A percentile compares a stretch with the other conserved stretches of the same genome.
phyloP scores from a whole-genome alignment of 2,113 vertebrate genomes.

The Hiodon alosoides region DNA sequence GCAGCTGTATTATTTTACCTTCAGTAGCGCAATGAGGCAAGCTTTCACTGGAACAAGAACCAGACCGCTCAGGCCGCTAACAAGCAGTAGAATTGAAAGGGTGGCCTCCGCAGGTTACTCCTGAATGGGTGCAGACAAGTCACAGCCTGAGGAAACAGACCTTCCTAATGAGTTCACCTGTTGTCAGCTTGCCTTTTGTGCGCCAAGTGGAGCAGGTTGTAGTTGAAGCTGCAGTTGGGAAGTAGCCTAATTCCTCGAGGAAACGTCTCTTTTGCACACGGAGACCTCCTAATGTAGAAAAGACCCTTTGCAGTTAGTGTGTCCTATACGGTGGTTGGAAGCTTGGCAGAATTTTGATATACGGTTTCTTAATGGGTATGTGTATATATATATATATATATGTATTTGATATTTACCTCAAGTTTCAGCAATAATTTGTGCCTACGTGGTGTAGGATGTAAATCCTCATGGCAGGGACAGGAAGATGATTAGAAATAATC shows the following conservation, averaged over 20 bases:
- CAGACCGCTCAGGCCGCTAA: background rate
- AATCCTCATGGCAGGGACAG: no score
- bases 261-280: background rate
- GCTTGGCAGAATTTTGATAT: background rate
- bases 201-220: background rate
- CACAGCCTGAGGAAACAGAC: background rate
- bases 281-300: slow-evolving; percentile 4
- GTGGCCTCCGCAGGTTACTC: background rate
- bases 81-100: background rate
- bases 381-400: no score
- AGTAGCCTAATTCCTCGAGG: background rate
- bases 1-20: background rate
- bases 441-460: no score
- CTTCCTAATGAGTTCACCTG: slow-evolving; percentile 8
- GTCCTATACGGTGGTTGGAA: background rate
- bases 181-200: background rate
- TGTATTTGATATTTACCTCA: no score
- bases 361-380: background rate
- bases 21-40: background rate
- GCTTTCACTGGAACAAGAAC: background rate
- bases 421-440: no score
- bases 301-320: background rate
- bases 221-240: background rate
- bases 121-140: background rate
- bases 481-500: no score